These are phyloP conservation scores for Graptemys geographica DNA, from an alignment of 2,797 vertebrate genomes.

Conservation along the genomic window DNA sequence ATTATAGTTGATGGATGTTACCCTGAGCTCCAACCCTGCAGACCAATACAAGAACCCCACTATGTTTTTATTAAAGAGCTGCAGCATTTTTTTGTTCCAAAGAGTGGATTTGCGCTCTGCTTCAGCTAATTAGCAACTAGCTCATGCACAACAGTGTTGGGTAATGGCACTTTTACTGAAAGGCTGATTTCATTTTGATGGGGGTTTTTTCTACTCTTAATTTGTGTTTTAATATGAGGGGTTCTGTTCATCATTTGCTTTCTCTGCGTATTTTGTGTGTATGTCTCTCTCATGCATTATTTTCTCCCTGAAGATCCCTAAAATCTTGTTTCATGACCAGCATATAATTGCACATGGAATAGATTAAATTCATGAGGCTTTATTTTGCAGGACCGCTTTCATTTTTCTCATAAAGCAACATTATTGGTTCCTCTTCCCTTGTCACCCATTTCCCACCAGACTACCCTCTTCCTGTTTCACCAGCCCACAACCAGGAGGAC, in stretches of 20 bases:
- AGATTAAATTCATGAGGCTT: neutral
- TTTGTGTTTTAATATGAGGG: neutral
- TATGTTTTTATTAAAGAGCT: slow-evolving; percentile 32
- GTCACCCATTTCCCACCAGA: slow-evolving; percentile 22
- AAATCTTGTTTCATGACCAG: neutral
- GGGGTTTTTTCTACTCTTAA: neutral
- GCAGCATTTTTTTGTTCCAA: neutral
- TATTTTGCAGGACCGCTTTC: neutral
- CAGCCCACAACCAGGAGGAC: slow-evolving; percentile 13
- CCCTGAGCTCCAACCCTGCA: slow-evolving; percentile 52
- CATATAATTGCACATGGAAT: neutral
- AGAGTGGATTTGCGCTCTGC: neutral
- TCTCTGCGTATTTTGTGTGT: neutral
- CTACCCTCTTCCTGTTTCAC: slow-evolving; percentile 35
- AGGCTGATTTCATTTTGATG: slow-evolving; percentile 41
- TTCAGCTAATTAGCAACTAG: slow-evolving; percentile 48
- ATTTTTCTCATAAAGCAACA: neutral
- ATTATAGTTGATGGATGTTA: slow-evolving; percentile 59
- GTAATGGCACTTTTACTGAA: slow-evolving; percentile 34
- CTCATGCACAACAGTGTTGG: slow-evolving; percentile 20
- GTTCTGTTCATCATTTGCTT: neutral
- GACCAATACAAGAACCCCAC: slow-evolving; percentile 1
- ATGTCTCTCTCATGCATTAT: neutral
- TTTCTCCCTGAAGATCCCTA: neutral
- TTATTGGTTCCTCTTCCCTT: neutral